Percentiles rank a stretch among this genome's conserved stretches.
Evolutionary conservation across 2,888 invertebrate genomes (phyloP).

Genomic region (Drosophila antonietae): DNA sequence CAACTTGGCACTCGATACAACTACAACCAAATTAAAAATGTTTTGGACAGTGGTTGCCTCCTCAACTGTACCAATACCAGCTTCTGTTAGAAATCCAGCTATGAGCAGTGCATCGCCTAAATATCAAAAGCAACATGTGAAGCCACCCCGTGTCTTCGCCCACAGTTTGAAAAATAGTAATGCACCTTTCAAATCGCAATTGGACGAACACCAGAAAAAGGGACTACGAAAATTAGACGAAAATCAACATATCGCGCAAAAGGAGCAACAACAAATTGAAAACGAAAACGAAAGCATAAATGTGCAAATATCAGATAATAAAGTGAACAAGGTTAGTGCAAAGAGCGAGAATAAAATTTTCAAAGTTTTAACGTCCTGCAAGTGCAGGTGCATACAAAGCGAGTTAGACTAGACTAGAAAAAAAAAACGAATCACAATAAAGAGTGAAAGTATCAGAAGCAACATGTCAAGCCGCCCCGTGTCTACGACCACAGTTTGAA

Average conservation of each 20-base stretch:
- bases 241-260: conserved; percentile 8
- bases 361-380: conserved; percentile 52
- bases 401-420: conserved; percentile 2
- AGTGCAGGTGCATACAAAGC: conserved; percentile 51
- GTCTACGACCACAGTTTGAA: conserved; percentile 43
- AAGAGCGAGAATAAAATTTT: conserved; percentile 54
- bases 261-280: not conserved
- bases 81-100: conserved; percentile 17
- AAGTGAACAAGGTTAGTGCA: conserved; percentile 42
- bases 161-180: conserved; percentile 54
- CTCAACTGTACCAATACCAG: conserved; percentile 40
- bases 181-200: conserved; percentile 48
- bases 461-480: not conserved
- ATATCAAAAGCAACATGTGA: conserved; percentile 52
- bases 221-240: conserved; percentile 10
- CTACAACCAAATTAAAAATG: conserved; percentile 27
- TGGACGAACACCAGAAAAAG: conserved; percentile 31
- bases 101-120: conserved; percentile 55
- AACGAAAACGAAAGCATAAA: not conserved
- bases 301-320: not conserved
- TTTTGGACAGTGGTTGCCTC: conserved; percentile 62
- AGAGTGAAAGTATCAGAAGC: not conserved
- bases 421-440: not conserved
- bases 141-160: conserved; percentile 34
- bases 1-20: not conserved